These are phyloP conservation scores for Eciton burchellii DNA, from an alignment of 1,140 invertebrate species.

Conservation along the genomic window DNA sequence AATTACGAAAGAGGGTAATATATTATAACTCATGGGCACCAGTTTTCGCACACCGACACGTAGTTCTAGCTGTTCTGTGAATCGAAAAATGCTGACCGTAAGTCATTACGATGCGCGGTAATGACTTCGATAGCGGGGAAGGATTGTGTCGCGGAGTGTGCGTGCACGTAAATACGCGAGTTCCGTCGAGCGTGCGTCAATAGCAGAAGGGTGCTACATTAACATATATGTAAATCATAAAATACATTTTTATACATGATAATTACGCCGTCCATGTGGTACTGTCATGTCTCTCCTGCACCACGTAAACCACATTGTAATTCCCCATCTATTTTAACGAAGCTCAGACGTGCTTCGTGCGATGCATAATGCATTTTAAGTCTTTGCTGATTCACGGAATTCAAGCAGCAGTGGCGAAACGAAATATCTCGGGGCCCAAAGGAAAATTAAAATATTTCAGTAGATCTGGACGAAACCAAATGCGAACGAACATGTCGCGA, in stretches of 20 bases:
- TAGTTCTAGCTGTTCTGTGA: conserved; percentile 1
- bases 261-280: conserved; percentile 21
- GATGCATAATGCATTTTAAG: neutral
- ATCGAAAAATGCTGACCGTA: conserved; percentile 7
- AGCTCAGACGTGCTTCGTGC: neutral
- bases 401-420: neutral
- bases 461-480: no score
- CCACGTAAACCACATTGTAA: conserved; percentile 11
- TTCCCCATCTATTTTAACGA: neutral
- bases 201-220: conserved; percentile 31
- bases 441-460: neutral
- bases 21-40: neutral
- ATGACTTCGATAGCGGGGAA: neutral
- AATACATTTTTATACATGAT: conserved; percentile 49
- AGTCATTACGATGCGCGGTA: neutral
- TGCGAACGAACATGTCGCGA: no score
- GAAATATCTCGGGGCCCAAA: neutral
- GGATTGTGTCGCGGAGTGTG: neutral
- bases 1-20: conserved; percentile 11
- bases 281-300: conserved; percentile 21
- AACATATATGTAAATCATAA: conserved; percentile 54
- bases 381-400: neutral
- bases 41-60: neutral
- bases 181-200: conserved; percentile 5
- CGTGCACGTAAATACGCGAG: neutral